A percentile compares a stretch with the other conserved stretches of the same genome.
phyloP scores from a whole-genome alignment of 2,113 vertebrate genomes.

The Turnix velox region DNA sequence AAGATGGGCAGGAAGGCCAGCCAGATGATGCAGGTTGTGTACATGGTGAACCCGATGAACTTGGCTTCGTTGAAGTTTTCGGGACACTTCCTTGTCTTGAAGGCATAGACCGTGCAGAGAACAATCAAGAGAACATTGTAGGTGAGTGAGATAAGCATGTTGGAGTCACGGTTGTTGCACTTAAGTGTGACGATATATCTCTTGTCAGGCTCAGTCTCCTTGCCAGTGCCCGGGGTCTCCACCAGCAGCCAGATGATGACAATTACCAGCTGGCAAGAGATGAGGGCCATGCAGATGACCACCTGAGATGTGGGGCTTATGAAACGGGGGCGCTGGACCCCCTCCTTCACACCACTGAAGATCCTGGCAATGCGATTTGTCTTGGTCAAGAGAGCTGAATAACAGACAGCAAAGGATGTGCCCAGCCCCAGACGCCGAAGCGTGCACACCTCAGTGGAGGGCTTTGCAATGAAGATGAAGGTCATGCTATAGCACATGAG shows the following conservation, averaged over 20 bases:
- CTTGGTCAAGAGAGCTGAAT: constrained; percentile 95
- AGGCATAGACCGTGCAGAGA: constrained; percentile 96
- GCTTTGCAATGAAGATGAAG: constrained; percentile 93
- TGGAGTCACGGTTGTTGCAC: constrained; percentile 92
- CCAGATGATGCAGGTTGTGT: constrained; percentile 99
- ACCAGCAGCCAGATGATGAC: constrained; percentile 92
- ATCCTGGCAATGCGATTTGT: constrained; percentile 97
- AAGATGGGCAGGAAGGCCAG: constrained; percentile 98
- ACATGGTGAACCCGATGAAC: constrained; percentile 99
- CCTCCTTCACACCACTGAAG: constrained; percentile 91
- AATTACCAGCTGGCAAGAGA: constrained; percentile 94
- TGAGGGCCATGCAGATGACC: constrained; percentile 91
- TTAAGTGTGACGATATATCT: constrained; percentile 91
- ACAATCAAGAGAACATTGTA: constrained; percentile 96
- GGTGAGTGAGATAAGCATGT: constrained; percentile 93
- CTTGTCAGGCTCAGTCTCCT: constrained; percentile 89
- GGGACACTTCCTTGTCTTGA: constrained; percentile 97
- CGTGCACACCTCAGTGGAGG: constrained; percentile 87
- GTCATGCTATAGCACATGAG: constrained; percentile 98
- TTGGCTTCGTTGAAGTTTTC: constrained; percentile 99
- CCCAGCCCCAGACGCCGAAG: constrained; percentile 90
- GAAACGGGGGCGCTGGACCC: constrained; percentile 90
- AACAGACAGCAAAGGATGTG: constrained; percentile 94
- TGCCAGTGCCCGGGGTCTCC: constrained; percentile 89
- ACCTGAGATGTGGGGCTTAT: constrained; percentile 96